A percentile compares a stretch with the other conserved stretches of the same genome.
Conservation (phyloP, 2,797 vertebrate genomes). For the Lepus townsendii region DNA sequence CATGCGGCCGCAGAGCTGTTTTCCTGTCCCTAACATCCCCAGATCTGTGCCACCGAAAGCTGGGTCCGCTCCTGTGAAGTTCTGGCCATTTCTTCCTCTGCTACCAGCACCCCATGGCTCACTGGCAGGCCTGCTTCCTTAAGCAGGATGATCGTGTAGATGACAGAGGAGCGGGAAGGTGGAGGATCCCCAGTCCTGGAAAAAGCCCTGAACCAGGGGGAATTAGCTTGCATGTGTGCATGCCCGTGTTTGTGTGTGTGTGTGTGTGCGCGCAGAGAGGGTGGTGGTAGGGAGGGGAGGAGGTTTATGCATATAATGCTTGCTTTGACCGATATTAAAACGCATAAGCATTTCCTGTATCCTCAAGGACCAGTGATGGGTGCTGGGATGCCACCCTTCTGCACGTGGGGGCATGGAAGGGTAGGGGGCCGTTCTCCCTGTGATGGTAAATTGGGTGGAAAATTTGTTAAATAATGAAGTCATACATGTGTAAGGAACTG, state of each 20-base stretch:
- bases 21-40: conserved; percentile 60
- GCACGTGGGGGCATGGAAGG: not conserved
- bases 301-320: not conserved
- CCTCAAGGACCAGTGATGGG: not conserved
- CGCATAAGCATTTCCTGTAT: not conserved
- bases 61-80: conserved; percentile 39
- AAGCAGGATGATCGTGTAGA: not conserved
- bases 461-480: conserved; percentile 32
- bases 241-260: not conserved
- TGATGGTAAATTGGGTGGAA: not conserved
- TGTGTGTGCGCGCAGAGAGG: not conserved
- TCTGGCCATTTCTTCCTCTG: not conserved
- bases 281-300: not conserved
- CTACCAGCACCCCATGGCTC: not conserved
- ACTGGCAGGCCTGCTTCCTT: conserved; percentile 37
- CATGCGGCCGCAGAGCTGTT: conserved; percentile 67
- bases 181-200: conserved; percentile 48
- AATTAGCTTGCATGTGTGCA: conserved; percentile 3
- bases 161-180: not conserved
- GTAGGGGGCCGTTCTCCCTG: not conserved
- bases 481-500: not conserved
- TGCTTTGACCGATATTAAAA: conserved; percentile 11
- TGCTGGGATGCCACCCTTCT: accelerated
- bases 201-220: conserved; percentile 5
- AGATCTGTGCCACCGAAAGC: conserved; percentile 47